phyloP scores from a whole-genome alignment of 2,797 vertebrate species.

The Micropoecilia bifurca region DNA sequence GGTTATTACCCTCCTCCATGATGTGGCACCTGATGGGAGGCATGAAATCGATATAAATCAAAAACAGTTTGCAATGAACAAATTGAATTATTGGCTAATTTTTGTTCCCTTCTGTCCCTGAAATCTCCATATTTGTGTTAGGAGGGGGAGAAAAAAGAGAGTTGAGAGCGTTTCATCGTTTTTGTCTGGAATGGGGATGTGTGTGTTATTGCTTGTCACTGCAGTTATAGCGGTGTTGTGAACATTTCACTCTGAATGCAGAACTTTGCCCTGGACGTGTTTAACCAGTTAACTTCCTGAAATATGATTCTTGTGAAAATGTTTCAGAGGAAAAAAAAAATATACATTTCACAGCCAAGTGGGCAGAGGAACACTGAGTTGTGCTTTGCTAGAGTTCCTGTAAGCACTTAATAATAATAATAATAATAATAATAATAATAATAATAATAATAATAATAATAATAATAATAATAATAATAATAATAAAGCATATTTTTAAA shows the following conservation, averaged over 20 bases:
- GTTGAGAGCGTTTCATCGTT: constrained; percentile 10
- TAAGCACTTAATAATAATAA: not conserved
- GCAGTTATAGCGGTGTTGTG: not conserved
- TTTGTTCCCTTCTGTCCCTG: constrained; percentile 51
- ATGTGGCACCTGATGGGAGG: constrained; percentile 94
- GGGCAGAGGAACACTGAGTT: not conserved
- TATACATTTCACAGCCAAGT: not conserved
- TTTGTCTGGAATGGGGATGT: constrained; percentile 4
- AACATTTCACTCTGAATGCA: not conserved
- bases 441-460: not conserved
- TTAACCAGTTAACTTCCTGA: not conserved
- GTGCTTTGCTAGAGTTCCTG: not conserved
- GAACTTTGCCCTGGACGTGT: not conserved
- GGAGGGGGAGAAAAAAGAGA: constrained; percentile 28
- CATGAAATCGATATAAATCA: constrained; percentile 98
- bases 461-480: not conserved
- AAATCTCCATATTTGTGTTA: constrained; percentile 56
- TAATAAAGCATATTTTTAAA: too few relatives aligned
- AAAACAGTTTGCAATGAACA: constrained; percentile 88
- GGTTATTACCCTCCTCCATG: constrained; percentile 98
- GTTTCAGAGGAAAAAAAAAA: not conserved
- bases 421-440: not conserved
- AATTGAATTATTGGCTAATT: constrained; percentile 80
- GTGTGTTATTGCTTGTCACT: not conserved
- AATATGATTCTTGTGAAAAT: not conserved